Evolutionary conservation across 1,140 invertebrate genomes (phyloP).

Genomic region (Pogonomyrmex barbatus): DNA sequence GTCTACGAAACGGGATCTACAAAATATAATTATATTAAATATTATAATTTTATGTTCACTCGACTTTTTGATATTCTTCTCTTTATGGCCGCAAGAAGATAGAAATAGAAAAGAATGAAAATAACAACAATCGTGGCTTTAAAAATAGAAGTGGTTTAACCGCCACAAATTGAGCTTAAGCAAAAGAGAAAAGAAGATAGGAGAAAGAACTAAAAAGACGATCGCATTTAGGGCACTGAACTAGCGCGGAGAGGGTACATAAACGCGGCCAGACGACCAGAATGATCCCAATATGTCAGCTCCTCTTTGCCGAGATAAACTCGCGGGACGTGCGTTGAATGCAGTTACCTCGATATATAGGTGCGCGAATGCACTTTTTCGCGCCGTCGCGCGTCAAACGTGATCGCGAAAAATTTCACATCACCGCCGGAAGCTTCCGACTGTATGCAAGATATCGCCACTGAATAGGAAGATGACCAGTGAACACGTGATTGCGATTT

Average conservation of each 20-base stretch:
- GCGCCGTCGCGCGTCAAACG: conserved; percentile 62
- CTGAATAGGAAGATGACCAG: conserved; percentile 15
- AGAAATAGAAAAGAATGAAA: not conserved
- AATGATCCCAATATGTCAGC: conserved; percentile 83
- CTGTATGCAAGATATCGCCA: conserved; percentile 20
- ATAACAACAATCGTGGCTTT: not conserved
- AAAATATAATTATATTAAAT: not conserved
- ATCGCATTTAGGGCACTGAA: conserved; percentile 60
- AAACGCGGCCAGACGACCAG: conserved; percentile 80
- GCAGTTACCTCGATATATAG: conserved; percentile 49
- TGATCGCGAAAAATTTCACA: conserved; percentile 77
- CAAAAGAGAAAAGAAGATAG: conserved; percentile 4
- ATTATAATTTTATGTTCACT: not conserved
- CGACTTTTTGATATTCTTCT: not conserved
- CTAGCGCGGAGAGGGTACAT: conserved; percentile 76
- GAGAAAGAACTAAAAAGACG: conserved; percentile 57
- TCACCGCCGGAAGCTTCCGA: conserved; percentile 64
- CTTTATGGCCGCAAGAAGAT: not conserved
- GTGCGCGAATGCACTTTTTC: conserved; percentile 61
- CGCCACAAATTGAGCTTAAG: not conserved
- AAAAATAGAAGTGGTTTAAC: not conserved
- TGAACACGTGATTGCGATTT: conserved; percentile 13
- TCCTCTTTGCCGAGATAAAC: conserved; percentile 81
- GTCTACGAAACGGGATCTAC: no score
- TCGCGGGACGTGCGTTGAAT: conserved; percentile 81